These are phyloP conservation scores for Euura saliciscinereae DNA, from an alignment of 1,140 invertebrate genomes.

Conservation along the genomic window DNA sequence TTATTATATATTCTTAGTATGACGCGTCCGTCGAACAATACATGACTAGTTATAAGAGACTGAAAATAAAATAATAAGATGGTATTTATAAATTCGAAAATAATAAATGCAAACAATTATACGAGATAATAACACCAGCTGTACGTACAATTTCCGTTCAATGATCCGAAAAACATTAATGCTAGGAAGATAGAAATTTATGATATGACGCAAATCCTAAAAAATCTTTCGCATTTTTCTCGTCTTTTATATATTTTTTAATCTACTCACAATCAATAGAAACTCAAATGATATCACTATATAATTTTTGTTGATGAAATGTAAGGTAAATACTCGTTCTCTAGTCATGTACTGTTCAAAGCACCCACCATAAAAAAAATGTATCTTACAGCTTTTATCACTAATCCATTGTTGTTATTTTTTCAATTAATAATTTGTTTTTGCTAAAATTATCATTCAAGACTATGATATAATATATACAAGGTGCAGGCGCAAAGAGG, in stretches of 20 bases:
- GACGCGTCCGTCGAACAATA: background rate
- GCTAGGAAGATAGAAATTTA: too few relatives aligned
- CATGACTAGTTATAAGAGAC: background rate
- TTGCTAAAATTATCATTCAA: conserved; percentile 7
- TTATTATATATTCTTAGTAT: background rate
- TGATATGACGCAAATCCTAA: too few relatives aligned
- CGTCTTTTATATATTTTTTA: too few relatives aligned
- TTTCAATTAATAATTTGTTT: conserved; percentile 3
- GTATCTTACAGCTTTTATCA: background rate
- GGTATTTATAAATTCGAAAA: too few relatives aligned
- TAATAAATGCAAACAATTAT: too few relatives aligned
- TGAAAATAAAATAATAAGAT: background rate
- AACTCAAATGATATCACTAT: too few relatives aligned
- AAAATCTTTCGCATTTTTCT: too few relatives aligned
- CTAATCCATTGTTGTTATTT: background rate
- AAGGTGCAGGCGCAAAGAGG: background rate
- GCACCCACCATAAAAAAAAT: background rate
- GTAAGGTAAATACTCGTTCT: background rate
- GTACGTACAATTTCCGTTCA: too few relatives aligned
- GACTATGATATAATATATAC: conserved; percentile 3
- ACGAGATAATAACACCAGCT: too few relatives aligned
- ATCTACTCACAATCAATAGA: too few relatives aligned
- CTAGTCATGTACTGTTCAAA: conserved; percentile 1
- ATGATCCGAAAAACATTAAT: too few relatives aligned
- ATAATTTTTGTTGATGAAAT: too few relatives aligned